These are phyloP conservation scores for Paracanthobrama guichenoti DNA, from an alignment of 2,113 vertebrate genomes.

Conservation along the genomic window DNA sequence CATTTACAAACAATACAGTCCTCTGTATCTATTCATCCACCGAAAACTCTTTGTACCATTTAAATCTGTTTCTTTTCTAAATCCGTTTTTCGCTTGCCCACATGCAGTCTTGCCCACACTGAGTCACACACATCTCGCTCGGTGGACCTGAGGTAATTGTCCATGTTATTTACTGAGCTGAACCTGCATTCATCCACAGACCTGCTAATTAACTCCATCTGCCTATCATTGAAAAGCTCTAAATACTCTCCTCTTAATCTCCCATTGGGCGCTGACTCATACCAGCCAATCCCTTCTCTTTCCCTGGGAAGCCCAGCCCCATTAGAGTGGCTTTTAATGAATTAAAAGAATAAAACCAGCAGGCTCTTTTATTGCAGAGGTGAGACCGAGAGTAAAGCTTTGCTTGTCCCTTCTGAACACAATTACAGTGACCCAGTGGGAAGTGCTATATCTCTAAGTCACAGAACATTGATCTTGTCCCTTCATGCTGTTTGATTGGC, in stretches of 20 bases:
- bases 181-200: slow-evolving; percentile 60
- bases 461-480: slow-evolving; percentile 50
- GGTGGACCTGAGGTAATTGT: slow-evolving; percentile 32
- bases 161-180: slow-evolving; percentile 51
- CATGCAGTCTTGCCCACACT: background rate
- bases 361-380: slow-evolving; percentile 14
- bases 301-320: slow-evolving; percentile 13
- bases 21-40: slow-evolving; percentile 15
- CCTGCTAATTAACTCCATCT: slow-evolving; percentile 60
- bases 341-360: slow-evolving; percentile 12
- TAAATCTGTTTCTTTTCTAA: slow-evolving; percentile 18
- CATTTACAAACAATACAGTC: slow-evolving; percentile 22
- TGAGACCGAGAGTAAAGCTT: slow-evolving; percentile 27
- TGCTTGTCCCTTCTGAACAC: slow-evolving; percentile 44
- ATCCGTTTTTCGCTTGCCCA: slow-evolving; percentile 20
- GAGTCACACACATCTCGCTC: slow-evolving; percentile 20
- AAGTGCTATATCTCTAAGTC: slow-evolving; percentile 56
- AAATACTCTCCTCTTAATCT: slow-evolving; percentile 52
- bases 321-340: slow-evolving; percentile 17
- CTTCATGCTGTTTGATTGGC: slow-evolving; percentile 61
- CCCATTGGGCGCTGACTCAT: slow-evolving; percentile 33
- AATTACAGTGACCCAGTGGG: slow-evolving; percentile 62
- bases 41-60: slow-evolving; percentile 12
- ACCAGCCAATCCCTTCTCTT: slow-evolving; percentile 47
- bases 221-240: slow-evolving; percentile 56